Conservation (phyloP, 2,888 invertebrate genomes). For the Orthonychiurus folsomi region DNA sequence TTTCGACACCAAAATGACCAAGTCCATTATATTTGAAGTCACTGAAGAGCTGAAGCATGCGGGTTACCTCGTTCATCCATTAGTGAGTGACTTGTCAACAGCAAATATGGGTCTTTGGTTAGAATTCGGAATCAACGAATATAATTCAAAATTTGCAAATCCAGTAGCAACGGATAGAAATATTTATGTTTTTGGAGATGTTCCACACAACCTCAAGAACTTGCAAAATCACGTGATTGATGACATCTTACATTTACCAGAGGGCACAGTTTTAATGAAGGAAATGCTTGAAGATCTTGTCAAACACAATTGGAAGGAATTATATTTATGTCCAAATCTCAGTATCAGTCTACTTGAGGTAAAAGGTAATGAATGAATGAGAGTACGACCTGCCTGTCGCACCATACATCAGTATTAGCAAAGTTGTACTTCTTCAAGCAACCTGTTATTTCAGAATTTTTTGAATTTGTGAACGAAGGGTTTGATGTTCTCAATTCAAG, state of each 20-base stretch:
- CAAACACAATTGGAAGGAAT: slow-evolving; percentile 6
- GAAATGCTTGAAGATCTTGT: slow-evolving; percentile 20
- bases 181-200: slow-evolving; percentile 30
- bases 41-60: slow-evolving; percentile 15
- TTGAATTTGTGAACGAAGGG: slow-evolving; percentile 18
- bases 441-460: slow-evolving; percentile 13
- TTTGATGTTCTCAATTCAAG: slow-evolving; percentile 25
- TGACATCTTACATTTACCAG: too few species aligned
- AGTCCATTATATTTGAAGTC: slow-evolving; percentile 10
- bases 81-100: slow-evolving; percentile 23
- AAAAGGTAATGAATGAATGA: slow-evolving; percentile 21
- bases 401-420: slow-evolving; percentile 15
- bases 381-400: slow-evolving; percentile 22
- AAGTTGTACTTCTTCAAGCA: slow-evolving; percentile 5
- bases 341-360: slow-evolving; percentile 6
- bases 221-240: slow-evolving; percentile 31
- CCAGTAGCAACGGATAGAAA: slow-evolving; percentile 12
- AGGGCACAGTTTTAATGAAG: too few species aligned
- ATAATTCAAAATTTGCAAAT: slow-evolving; percentile 14
- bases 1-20: slow-evolving; percentile 27
- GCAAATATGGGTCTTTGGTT: slow-evolving; percentile 26
- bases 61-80: slow-evolving; percentile 16
- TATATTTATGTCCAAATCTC: slow-evolving; percentile 17
- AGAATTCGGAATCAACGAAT: slow-evolving; percentile 13
- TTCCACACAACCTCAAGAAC: slow-evolving; percentile 30